These are phyloP conservation scores for Danio jaintianensis DNA, from an alignment of 2,797 vertebrate genomes.

Conservation along the genomic window DNA sequence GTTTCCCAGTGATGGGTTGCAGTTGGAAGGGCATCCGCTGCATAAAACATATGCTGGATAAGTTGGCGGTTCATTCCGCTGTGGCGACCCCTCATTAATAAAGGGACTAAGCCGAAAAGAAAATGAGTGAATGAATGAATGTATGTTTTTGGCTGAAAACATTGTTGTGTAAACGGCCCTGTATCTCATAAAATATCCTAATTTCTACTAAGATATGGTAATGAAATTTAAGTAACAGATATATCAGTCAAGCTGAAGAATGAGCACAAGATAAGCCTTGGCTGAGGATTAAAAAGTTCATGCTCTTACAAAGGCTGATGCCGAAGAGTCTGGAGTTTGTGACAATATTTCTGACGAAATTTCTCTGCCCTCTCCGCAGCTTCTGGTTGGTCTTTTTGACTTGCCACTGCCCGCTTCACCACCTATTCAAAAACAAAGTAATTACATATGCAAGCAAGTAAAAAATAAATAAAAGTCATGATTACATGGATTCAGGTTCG, in stretches of 20 bases:
- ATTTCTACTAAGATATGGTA: not conserved
- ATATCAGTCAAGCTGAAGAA: not conserved
- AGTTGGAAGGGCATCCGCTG: no score
- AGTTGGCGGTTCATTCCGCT: no score
- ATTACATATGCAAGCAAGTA: no score
- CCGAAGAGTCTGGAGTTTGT: slow-evolving; percentile 93
- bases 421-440: slow-evolving; percentile 77
- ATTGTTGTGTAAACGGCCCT: no score
- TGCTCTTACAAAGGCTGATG: slow-evolving; percentile 94
- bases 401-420: slow-evolving; percentile 91
- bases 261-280: not conserved
- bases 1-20: no score
- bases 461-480: not conserved
- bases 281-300: not conserved
- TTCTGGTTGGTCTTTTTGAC: slow-evolving; percentile 88
- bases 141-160: not conserved
- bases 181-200: not conserved
- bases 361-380: slow-evolving; percentile 89
- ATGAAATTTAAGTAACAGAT: slow-evolving; percentile 6
- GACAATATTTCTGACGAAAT: slow-evolving; percentile 94
- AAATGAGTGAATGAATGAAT: no score
- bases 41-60: no score
- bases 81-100: no score
- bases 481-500: not conserved
- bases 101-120: no score